Conservation (phyloP, 92 coral and sea anemone species). For the Blastomussa wellsi region DNA sequence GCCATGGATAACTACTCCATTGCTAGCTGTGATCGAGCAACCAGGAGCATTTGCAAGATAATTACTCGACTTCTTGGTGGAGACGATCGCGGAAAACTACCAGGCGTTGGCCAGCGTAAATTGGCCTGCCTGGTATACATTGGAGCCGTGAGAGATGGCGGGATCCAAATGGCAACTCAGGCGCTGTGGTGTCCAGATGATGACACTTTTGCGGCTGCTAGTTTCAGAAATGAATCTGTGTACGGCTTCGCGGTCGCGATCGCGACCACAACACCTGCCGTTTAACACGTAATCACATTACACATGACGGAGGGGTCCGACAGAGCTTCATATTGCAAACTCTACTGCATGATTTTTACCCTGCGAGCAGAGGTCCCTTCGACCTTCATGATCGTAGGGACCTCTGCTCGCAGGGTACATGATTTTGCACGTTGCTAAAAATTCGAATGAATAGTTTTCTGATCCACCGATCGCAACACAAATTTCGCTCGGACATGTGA, state of each 20-base stretch:
- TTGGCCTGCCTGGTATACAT: slow-evolving; percentile 62
- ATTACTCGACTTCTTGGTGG: slow-evolving; percentile 23
- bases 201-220: slow-evolving; percentile 56
- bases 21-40: slow-evolving; percentile 26
- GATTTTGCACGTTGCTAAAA: no score
- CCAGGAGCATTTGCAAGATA: slow-evolving; percentile 29
- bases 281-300: background rate
- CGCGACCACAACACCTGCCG: slow-evolving; percentile 38
- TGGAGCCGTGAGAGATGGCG: slow-evolving; percentile 65
- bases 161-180: slow-evolving; percentile 55
- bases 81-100: background rate
- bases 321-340: no score
- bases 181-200: slow-evolving; percentile 67
- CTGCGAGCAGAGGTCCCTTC: no score
- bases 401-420: no score
- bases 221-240: slow-evolving; percentile 49
- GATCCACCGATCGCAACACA: no score
- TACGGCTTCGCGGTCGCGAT: slow-evolving; percentile 60
- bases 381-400: no score
- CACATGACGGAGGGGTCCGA: no score
- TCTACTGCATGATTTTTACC: no score
- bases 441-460: no score
- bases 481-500: no score
- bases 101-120: slow-evolving; percentile 39
- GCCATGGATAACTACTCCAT: slow-evolving; percentile 32